Evolutionary conservation across 2,113 vertebrate genomes (phyloP), one percentile per base, ranked within the genome.

Genomic region (Saccopteryx leptura): DNA sequence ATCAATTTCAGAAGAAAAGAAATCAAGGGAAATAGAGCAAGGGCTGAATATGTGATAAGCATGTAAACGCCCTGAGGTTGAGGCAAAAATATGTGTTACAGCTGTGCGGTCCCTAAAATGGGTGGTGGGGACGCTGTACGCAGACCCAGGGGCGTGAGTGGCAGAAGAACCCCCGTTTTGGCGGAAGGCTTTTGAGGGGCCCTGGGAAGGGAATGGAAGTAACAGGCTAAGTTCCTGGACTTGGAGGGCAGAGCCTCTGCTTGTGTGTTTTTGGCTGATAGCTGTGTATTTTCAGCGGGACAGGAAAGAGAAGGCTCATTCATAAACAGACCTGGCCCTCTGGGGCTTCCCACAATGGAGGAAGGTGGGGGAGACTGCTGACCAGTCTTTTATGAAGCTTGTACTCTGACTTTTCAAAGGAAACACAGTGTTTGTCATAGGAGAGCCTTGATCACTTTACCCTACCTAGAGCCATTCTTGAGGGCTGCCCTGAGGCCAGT

Each of bases 141-240:
- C 95, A 83, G 97, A 91, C 82, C 93, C 39, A 61, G 75, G 74
- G 94, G 92, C 93, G 60, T 0, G 7, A 92, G 92, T 39, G 39
- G 39, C 39, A 39, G 39, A 39, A 39, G 39, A 93, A 66, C 95
- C 93, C 93, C 89, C 92, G 97, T 97, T 97, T 98, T 99, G 98
- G 98, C 98, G 98, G 98, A 98, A 98, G 96, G 98, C 98, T 97
- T 89, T 97, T 98, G 90, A 96, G 97, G 98, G 98, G 99, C 99
- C 99, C 98, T 1, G 12, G 63, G 9, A 95, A 97, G 98, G 99
- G 98, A 98, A 92, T 56, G 13, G 92, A 83, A 85, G 97, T 7
- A 14, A 91, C 39, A 0, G 56, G 14, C 93, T 54, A 6, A 68
- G 95, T 94, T 92, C 84, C 90, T 52, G 46, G 9, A 9, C 94